Conservation (phyloP, 2,888 invertebrate species). For the Chrysodeixis includens region DNA sequence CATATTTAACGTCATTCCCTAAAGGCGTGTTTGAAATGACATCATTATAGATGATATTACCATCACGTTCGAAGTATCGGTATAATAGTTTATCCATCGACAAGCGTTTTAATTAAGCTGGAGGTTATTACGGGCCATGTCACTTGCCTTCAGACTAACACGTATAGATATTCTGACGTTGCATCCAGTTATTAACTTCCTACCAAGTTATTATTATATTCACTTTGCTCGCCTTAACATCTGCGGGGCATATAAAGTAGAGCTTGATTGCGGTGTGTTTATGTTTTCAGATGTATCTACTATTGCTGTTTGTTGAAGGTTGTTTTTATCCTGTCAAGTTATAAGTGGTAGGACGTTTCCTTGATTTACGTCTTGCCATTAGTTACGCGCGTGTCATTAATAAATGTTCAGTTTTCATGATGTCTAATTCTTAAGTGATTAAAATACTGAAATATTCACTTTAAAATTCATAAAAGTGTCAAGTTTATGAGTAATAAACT, state of each 20-base stretch:
- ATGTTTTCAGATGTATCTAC: constrained; percentile 18
- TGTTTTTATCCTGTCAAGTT: neutral
- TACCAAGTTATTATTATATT: constrained; percentile 60
- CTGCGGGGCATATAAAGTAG: constrained; percentile 46
- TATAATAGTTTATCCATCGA: constrained; percentile 68
- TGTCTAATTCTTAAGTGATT: neutral
- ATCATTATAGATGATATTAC: constrained; percentile 51
- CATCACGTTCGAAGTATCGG: constrained; percentile 50
- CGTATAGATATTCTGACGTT: constrained; percentile 51
- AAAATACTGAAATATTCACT: neutral
- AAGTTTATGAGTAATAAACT: neutral
- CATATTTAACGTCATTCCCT: constrained; percentile 5
- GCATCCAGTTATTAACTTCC: constrained; percentile 57
- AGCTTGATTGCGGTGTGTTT: constrained; percentile 46
- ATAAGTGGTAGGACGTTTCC: neutral
- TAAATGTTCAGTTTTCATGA: neutral
- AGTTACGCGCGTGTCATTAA: neutral
- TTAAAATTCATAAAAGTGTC: no score
- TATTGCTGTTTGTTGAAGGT: constrained; percentile 16
- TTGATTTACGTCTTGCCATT: neutral
- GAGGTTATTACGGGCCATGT: constrained; percentile 66
- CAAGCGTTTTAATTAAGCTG: constrained; percentile 73
- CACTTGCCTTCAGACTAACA: constrained; percentile 56
- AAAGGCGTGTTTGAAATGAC: constrained; percentile 32
- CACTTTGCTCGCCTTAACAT: constrained; percentile 53